These are phyloP conservation scores for Leptopilina boulardi DNA, from an alignment of 1,140 invertebrate genomes.

Conservation along the genomic window DNA sequence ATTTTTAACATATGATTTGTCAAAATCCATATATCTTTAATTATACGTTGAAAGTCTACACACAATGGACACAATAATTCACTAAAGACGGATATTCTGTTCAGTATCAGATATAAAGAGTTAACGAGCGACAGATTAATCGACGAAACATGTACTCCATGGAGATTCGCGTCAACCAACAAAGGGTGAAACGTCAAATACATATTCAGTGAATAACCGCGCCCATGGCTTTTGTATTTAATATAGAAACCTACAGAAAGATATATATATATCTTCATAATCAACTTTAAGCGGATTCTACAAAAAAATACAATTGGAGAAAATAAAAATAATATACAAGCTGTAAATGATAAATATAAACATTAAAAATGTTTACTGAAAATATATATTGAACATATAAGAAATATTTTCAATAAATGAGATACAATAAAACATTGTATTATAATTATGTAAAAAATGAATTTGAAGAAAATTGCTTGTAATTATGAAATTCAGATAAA, in stretches of 20 bases:
- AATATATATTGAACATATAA: background rate
- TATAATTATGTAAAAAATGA: no score
- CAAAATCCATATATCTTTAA: background rate
- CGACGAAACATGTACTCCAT: slow-evolving; percentile 51
- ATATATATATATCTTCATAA: background rate
- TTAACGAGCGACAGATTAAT: slow-evolving; percentile 45
- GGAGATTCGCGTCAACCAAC: slow-evolving; percentile 44
- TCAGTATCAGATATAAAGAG: background rate
- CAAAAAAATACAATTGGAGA: background rate
- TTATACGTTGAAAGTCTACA: background rate
- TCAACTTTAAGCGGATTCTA: slow-evolving; percentile 17
- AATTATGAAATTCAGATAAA: no score
- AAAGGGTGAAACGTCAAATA: slow-evolving; percentile 53
- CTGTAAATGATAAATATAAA: background rate
- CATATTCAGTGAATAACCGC: slow-evolving; percentile 45
- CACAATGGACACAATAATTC: background rate
- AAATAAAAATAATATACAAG: background rate
- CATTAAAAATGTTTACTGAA: background rate
- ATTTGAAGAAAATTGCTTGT: no score
- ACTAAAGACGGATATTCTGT: slow-evolving; percentile 1
- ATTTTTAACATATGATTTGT: background rate
- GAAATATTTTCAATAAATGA: no score
- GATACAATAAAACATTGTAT: no score
- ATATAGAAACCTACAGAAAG: background rate
- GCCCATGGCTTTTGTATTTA: slow-evolving; percentile 35